Conservation (phyloP, 2,888 invertebrate species). For the Schizaphis graminum region DNA sequence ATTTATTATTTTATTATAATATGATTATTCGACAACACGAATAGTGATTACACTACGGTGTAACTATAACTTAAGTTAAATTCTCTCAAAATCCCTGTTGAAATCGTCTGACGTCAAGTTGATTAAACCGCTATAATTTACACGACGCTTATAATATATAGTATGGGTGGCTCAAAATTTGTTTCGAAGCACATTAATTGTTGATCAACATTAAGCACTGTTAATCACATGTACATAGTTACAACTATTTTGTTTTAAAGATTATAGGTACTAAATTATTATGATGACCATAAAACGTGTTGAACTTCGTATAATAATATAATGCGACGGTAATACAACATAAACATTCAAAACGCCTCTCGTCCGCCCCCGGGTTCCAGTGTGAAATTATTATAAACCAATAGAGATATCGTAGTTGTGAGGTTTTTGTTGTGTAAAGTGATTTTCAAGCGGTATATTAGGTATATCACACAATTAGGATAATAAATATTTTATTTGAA, state of each 20-base stretch:
- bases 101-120: background rate
- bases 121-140: background rate
- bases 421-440: background rate
- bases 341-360: slow-evolving; percentile 22
- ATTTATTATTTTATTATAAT: background rate
- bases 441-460: background rate
- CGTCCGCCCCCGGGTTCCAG: background rate
- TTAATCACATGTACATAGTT: background rate
- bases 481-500: background rate
- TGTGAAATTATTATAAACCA: slow-evolving; percentile 11
- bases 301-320: background rate
- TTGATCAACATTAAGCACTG: background rate
- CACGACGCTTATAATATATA: background rate
- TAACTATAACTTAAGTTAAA: background rate
- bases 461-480: background rate
- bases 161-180: background rate
- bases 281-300: background rate
- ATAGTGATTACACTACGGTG: background rate
- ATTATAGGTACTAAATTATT: background rate
- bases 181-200: background rate
- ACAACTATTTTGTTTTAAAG: background rate
- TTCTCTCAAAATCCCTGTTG: background rate
- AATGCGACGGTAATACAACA: background rate
- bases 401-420: background rate
- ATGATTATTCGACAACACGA: background rate